Evolutionary conservation across 1,140 invertebrate genomes (phyloP), one percentile per base, ranked within the genome.

Genomic region (Penaeus vannamei): DNA sequence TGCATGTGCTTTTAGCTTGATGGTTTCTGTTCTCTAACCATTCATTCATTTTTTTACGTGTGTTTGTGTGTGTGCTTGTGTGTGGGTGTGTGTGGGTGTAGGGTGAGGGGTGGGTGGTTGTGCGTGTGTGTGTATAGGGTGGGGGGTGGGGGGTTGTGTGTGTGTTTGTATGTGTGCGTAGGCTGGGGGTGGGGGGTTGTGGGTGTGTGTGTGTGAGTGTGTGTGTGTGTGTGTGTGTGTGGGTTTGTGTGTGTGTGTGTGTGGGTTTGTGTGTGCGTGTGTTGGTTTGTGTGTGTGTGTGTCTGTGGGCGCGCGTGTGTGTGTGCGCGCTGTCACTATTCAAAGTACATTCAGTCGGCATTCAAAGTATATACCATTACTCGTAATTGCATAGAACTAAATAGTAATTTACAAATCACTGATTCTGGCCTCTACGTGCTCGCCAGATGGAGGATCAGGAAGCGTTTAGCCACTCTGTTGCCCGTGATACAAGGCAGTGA

Each of bases 191-290:
- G 61, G 66, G 60, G 66, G 61, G 66, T 14, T 84, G 79, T 81
- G 79, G 60, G 46, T 81, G 79, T 81, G 79, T 60, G 79, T 81
- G 46, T 60, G 79, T 81, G 79, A n/a, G 79, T 53, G 79, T 46
- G 79, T 81, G 79, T 81, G 79, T 46, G 79, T 81, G 79, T 46
- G 79, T 81, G 79, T 81, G 79, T 81, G 79, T 81, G 79, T 81
- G 79, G 42, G 79, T 81, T 32, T 80, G 77, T 80, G 77, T 80
- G 26, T 80, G 77, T 80, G 77, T 80, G 77, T 80, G 77, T 80
- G 77, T 80, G 77, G 12, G 77, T 80, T 10, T 80, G 77, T 80
- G 77, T 80, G 26, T 80, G 77, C 42, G 77, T 80, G 77, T 80
- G 77, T 80, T 10, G 1, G 77, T 80, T 2, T 80, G 77, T 42